Evolutionary conservation across 2,113 vertebrate genomes (phyloP), one percentile per base, ranked within the genome.

Genomic region (Labrus mixtus): DNA sequence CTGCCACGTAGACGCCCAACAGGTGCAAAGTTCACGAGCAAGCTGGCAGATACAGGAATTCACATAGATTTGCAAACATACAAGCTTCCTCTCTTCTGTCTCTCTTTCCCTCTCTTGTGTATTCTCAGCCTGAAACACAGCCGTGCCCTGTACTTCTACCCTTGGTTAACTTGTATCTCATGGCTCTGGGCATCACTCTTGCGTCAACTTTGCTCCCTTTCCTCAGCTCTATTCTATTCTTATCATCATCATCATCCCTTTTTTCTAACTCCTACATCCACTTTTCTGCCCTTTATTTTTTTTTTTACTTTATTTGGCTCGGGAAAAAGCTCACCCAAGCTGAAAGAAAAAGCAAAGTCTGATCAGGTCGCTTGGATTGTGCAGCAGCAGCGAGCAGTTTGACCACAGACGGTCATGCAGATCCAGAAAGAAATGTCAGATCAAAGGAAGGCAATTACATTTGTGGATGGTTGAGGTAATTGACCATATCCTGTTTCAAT

Each of bases 401-500:
- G 46, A 54, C 46, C 58, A 17, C 3, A 36, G 64, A 71, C 22
- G 39, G 41, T 71, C 53, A 6, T 58, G 9, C 64, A 56, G 57
- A 57, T 65, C 10, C 10, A 25, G 48, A 33, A 71, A 46, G 55
- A 70, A 37, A 41, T 10, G 23, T 74, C 73, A 39, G 65, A 87
- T 90, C 45, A 82, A 54, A 79, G 68, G 41, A 79, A 82, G 82
- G 50, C 57, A 72, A 82, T 84, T 90, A 78, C 57, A 76, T 86
- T 83, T 78, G 57, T 73, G 54, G 45, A 83, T 81, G 76, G 54
- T 46, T 59, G 57, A 79, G 65, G 56, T 87, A 85, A 87, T 83
- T 91, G 79, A 76, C 77, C 74, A 33, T 68, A 87, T 88, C 87
- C 68, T 84, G 68, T 81, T 82, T 76, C 62, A 62, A 55, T 85